Conservation (phyloP, 2,113 vertebrate genomes). For the Paracanthobrama guichenoti region DNA sequence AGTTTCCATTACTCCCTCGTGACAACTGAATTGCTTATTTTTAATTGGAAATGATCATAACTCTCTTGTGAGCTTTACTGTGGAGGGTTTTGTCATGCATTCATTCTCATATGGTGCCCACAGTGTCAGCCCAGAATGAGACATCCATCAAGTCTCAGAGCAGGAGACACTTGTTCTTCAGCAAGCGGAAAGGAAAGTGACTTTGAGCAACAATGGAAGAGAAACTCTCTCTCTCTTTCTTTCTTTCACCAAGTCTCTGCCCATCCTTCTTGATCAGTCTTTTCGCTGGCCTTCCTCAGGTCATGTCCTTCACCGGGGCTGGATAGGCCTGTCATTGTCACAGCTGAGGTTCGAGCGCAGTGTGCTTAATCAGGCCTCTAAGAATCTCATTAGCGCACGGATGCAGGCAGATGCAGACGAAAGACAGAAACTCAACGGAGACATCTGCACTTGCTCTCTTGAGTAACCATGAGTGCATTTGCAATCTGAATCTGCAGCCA, state of each 20-base stretch:
- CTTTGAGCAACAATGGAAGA: constrained; percentile 62
- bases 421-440: constrained; percentile 33
- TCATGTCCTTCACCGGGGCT: constrained; percentile 29
- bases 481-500: constrained; percentile 53
- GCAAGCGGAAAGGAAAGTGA: constrained; percentile 62
- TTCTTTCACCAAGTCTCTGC: not conserved
- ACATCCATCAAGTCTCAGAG: constrained; percentile 60
- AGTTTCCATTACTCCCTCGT: constrained; percentile 56
- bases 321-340: constrained; percentile 32
- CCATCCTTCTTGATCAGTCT: constrained; percentile 9
- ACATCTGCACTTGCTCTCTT: constrained; percentile 54
- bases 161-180: constrained; percentile 55
- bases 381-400: constrained; percentile 52
- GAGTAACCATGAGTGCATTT: constrained; percentile 51
- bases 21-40: constrained; percentile 61
- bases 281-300: constrained; percentile 15
- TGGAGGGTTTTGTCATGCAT: constrained; percentile 43
- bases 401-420: constrained; percentile 46
- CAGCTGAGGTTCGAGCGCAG: constrained; percentile 39
- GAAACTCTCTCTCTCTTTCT: constrained; percentile 40
- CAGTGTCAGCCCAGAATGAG: constrained; percentile 49
- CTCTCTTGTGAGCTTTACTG: constrained; percentile 50
- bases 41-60: constrained; percentile 64
- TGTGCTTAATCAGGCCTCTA: constrained; percentile 42
- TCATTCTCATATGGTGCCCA: constrained; percentile 54